Percentiles rank a stretch among this genome's conserved stretches.
phyloP scores from a whole-genome alignment of 2,797 vertebrate genomes.

The Manis crassicaudata region DNA sequence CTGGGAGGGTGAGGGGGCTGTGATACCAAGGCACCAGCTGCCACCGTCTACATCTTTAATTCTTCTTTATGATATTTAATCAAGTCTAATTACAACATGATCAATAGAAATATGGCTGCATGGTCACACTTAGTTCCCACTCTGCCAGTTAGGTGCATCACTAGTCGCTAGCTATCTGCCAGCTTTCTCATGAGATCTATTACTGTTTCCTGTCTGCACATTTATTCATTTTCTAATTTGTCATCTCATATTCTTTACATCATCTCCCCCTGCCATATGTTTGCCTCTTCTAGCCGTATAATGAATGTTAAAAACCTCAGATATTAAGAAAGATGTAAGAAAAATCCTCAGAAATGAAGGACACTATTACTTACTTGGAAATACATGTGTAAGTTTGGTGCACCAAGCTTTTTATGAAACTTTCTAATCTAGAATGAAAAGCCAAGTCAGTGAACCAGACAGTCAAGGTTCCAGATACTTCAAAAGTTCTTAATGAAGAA shows the following conservation, averaged over 20 bases:
- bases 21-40: background rate
- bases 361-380: background rate
- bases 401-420: background rate
- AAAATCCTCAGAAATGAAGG: background rate
- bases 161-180: too few species aligned
- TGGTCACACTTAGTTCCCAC: background rate
- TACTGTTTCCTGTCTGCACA: too few species aligned
- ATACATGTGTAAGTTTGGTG: background rate
- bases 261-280: background rate
- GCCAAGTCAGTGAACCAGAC: background rate
- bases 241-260: background rate
- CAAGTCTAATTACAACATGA: background rate
- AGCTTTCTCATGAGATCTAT: rapidly evolving
- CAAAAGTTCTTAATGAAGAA: background rate
- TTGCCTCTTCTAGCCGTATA: background rate
- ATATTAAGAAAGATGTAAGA: background rate
- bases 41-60: background rate
- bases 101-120: rapidly evolving
- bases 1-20: background rate
- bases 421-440: background rate
- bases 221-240: background rate
- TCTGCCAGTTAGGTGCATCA: too few species aligned
- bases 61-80: background rate
- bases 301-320: background rate
- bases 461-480: background rate